These are phyloP conservation scores for Microtus richardsoni DNA, from an alignment of 2,113 vertebrate species.

Conservation along the genomic window DNA sequence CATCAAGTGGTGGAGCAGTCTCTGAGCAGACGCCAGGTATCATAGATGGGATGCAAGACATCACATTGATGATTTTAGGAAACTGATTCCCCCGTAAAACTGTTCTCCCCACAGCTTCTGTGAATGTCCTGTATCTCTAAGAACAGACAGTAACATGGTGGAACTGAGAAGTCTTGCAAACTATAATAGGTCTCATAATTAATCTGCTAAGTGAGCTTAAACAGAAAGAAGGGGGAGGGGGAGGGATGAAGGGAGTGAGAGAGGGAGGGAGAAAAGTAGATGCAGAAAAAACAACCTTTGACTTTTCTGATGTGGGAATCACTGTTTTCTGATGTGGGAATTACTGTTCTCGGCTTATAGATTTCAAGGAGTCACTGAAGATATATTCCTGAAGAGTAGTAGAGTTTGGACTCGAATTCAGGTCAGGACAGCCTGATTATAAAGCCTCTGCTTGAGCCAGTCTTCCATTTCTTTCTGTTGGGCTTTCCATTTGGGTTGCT, in stretches of 20 bases:
- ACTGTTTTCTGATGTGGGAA: neutral
- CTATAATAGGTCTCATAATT: neutral
- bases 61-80: conserved; percentile 10
- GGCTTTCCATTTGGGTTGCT: neutral
- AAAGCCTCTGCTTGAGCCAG: neutral
- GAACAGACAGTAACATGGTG: neutral
- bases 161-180: neutral
- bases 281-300: neutral
- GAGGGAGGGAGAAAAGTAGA: neutral
- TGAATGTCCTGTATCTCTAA: neutral
- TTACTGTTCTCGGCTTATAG: neutral
- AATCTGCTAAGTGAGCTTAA: conserved; percentile 17
- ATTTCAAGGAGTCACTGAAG: neutral
- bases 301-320: neutral
- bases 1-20: neutral
- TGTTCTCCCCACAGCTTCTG: neutral
- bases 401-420: neutral
- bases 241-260: neutral
- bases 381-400: neutral
- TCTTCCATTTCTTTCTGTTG: neutral
- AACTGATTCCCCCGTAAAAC: neutral
- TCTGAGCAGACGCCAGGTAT: neutral
- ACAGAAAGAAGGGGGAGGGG: neutral
- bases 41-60: neutral
- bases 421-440: neutral